Evolutionary conservation across 2,888 invertebrate species (phyloP).

Genomic region (Pristionchus fissidentatus): DNA sequence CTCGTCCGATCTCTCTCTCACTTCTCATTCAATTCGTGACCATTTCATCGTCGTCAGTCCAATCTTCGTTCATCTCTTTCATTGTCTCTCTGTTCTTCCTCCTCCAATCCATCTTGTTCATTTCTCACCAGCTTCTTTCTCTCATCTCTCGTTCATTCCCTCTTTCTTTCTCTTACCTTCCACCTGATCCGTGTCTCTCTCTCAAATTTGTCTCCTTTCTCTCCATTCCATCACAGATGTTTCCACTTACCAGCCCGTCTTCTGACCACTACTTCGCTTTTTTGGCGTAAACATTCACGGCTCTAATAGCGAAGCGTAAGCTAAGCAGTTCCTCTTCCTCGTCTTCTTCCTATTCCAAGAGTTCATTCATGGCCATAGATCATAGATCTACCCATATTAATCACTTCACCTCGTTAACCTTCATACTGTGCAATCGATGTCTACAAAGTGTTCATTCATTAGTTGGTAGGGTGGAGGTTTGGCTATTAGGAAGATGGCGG

Average conservation of each 20-base stretch:
- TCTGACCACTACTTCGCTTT: conserved; percentile 33
- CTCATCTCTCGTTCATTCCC: neutral
- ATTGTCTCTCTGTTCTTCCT: conserved; percentile 28
- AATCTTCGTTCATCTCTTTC: neutral
- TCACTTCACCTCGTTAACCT: neutral
- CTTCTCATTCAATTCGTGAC: neutral
- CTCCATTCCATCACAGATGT: conserved; percentile 4
- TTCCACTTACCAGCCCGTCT: conserved; percentile 33
- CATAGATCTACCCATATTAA: neutral
- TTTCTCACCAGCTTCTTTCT: neutral
- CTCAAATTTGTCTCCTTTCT: conserved; percentile 27
- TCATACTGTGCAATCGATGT: neutral
- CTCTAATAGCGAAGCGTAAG: neutral
- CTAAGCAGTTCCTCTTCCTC: neutral
- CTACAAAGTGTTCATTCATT: neutral
- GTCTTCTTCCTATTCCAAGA: neutral
- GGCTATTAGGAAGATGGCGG: conserved; percentile 9
- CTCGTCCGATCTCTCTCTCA: conserved; percentile 9
- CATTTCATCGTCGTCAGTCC: too few relatives aligned
- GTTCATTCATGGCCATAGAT: neutral
- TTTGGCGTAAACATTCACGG: conserved; percentile 26
- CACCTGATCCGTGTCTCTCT: conserved; percentile 32
- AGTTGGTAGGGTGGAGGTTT: conserved; percentile 2
- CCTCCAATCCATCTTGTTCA: too few relatives aligned
- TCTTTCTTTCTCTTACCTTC: neutral